Conservation (phyloP, 1,140 invertebrate species). For the Apocrypta bakeri region DNA sequence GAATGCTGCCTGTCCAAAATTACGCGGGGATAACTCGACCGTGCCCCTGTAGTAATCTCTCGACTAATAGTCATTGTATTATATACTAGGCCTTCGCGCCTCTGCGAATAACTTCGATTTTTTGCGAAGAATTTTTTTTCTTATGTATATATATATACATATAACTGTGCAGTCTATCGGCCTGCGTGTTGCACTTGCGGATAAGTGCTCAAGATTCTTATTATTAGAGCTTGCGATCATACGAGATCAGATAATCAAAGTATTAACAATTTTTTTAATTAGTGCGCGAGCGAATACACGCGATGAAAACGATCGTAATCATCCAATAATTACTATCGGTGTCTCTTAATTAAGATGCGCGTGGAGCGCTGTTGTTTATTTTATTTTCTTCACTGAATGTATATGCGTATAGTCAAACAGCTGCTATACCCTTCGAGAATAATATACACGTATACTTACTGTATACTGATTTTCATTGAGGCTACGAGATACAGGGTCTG, state of each 20-base stretch:
- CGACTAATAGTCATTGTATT: slow-evolving; percentile 20
- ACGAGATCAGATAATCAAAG: slow-evolving; percentile 2
- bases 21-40: slow-evolving; percentile 17
- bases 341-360: slow-evolving; percentile 43
- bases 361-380: slow-evolving; percentile 4
- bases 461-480: slow-evolving; percentile 10
- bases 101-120: background rate
- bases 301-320: slow-evolving; percentile 21
- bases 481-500: slow-evolving; percentile 30
- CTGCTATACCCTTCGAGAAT: background rate
- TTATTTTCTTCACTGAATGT: background rate
- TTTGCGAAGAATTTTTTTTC: background rate
- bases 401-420: background rate
- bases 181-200: background rate
- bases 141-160: no score
- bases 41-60: background rate
- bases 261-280: slow-evolving; percentile 45
- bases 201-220: background rate
- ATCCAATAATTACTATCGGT: slow-evolving; percentile 37
- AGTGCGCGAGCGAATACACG: background rate
- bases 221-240: slow-evolving; percentile 5
- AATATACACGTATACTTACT: background rate
- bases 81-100: background rate
- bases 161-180: no score
- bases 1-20: slow-evolving; percentile 17